phyloP scores from a whole-genome alignment of 2,113 vertebrate species.

The Carettochelys insculpta region DNA sequence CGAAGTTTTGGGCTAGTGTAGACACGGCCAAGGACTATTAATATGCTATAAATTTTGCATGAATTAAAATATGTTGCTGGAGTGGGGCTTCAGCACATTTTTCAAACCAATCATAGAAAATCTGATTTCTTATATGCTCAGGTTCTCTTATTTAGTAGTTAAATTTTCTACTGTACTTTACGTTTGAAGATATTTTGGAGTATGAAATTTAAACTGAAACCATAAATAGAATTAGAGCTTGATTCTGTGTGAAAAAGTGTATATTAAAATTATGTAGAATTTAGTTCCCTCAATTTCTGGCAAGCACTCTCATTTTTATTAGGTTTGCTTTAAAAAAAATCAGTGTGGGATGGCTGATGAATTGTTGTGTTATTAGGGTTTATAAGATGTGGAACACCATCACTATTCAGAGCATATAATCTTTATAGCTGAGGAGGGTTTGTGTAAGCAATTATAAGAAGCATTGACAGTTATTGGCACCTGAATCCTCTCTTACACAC shows the following conservation, averaged over 20 bases:
- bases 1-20: too few relatives aligned
- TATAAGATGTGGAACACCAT: neutral
- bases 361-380: neutral
- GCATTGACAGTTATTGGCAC: neutral
- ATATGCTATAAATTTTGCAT: neutral
- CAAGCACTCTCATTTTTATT: neutral
- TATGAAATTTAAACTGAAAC: neutral
- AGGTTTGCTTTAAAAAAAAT: neutral
- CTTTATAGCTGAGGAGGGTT: slow-evolving; percentile 2
- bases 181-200: slow-evolving; percentile 16
- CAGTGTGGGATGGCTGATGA: neutral
- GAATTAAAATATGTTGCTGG: slow-evolving; percentile 4
- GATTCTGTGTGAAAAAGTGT: neutral
- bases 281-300: neutral
- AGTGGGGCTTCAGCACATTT: neutral
- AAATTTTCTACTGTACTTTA: neutral
- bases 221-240: neutral
- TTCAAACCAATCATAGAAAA: slow-evolving; percentile 8
- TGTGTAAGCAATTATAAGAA: neutral
- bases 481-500: neutral
- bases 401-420: neutral
- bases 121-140: neutral
- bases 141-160: neutral
- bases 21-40: too few relatives aligned
- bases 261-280: neutral